A percentile compares a stretch with the other conserved stretches of the same genome.
Evolutionary conservation across 2,797 vertebrate species (phyloP).

Genomic region (Diglossa cyanea): DNA sequence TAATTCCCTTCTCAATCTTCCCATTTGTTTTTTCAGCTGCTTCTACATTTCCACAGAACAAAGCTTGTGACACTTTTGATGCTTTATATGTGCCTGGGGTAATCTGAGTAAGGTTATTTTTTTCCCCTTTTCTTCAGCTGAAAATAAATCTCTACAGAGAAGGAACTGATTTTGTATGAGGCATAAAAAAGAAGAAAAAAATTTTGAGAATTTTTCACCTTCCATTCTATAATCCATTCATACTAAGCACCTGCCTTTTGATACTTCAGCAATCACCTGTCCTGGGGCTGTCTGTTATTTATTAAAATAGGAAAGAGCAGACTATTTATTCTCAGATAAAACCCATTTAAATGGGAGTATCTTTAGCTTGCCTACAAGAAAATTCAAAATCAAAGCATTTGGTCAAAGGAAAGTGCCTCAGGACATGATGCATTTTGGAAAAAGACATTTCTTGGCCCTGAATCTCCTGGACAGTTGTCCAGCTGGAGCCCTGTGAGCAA

Average conservation of each 20-base stretch:
- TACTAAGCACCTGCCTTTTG: not conserved
- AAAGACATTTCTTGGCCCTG: not conserved
- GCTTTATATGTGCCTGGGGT: not conserved
- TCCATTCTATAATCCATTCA: not conserved
- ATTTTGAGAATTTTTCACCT: not conserved
- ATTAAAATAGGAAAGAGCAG: not conserved
- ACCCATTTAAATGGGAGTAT: not conserved
- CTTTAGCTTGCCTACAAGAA: not conserved
- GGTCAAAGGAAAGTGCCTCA: not conserved
- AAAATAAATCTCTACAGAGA: not conserved
- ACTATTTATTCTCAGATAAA: not conserved
- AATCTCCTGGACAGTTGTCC: not conserved
- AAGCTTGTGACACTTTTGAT: not conserved
- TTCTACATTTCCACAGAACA: not conserved
- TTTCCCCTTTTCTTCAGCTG: fast-evolving
- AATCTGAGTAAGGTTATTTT: not conserved
- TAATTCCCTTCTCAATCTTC: not conserved
- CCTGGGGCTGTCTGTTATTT: not conserved
- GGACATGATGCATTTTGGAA: not conserved
- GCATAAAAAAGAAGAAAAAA: not conserved
- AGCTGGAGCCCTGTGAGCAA: not conserved
- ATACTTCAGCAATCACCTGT: not conserved
- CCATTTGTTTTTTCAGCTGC: not conserved
- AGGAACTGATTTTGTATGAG: not conserved
- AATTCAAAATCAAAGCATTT: constrained; percentile 9